Evolutionary conservation across 2,113 vertebrate genomes (phyloP), one percentile per base, ranked within the genome.

Genomic region (Callospermophilus lateralis): DNA sequence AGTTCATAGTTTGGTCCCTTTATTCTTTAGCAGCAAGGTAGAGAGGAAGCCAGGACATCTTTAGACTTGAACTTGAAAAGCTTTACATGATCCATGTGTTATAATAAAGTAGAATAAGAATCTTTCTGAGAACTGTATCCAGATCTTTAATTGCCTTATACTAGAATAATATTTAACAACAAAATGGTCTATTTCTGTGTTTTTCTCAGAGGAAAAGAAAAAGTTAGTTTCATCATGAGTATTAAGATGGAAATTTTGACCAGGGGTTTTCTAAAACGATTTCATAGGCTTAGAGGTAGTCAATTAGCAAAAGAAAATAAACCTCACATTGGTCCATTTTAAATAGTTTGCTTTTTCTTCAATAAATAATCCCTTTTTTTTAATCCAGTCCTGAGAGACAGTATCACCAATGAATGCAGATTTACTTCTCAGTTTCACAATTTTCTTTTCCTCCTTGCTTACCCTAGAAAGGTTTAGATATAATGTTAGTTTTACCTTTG

Each of bases 51-150:
- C 7, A 28, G 58, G 48, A 65, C 26, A 92, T 81, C 22, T 83
- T 95, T 73, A 73, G 48, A 63, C 51, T 90, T 30, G 51, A 78
- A 90, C 34, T 92, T 95, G 39, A 37, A 95, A 94, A 95, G 24
- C 13, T 84, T 83, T 90, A 1, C 1, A 19, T 65, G 13, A 37
- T 88, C 42, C 28, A 39, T 53, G 22, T 61, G 53, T 67, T 90
- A 42, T 84, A 89, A 89, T 34, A 94, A 61, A 88, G 17, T 74
- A 65, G 89, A 89, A 70, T 72, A 96, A 92, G 45, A 92, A 61
- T 58, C 42, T 30, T 83, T 39, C 65, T 17, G 19, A 84, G 34
- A 87, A 84, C 48, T 9, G 24, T 37, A 13, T 80, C 51, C 34
- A 77, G 28, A 77, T 84, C 28, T 76, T 77, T 7, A 65, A 45